Evolutionary conservation across 2,113 vertebrate genomes (phyloP).

Genomic region (Pollimyrus isidori): DNA sequence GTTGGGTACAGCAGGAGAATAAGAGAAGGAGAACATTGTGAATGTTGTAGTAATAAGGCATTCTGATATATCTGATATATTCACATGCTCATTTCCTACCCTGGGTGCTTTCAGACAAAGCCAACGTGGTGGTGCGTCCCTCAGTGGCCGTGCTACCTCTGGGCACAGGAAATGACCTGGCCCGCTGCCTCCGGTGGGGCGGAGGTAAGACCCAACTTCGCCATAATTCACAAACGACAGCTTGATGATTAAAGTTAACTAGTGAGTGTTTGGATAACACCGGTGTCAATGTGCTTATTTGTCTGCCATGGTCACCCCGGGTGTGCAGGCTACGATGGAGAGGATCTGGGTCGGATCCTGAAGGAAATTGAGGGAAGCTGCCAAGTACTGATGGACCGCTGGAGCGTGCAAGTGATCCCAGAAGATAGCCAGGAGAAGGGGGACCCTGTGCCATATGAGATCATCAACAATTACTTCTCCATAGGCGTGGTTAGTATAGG

Average conservation of each 20-base stretch:
- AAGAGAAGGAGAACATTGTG: not conserved
- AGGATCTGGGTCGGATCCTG: constrained; percentile 73
- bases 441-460: constrained; percentile 78
- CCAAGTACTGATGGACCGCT: constrained; percentile 72
- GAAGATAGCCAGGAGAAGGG: constrained; percentile 59
- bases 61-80: not conserved
- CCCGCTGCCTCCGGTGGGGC: constrained; percentile 85
- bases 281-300: not conserved
- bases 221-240: not conserved
- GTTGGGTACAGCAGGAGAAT: not conserved
- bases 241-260: not conserved
- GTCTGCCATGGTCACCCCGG: not conserved
- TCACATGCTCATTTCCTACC: not conserved
- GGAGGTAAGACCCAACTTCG: constrained; percentile 64
- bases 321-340: constrained; percentile 75
- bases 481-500: constrained; percentile 75
- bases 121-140: constrained; percentile 62
- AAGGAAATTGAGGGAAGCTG: constrained; percentile 70
- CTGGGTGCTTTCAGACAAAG: constrained; percentile 66
- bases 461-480: constrained; percentile 92
- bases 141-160: constrained; percentile 84
- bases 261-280: not conserved
- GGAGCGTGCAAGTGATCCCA: constrained; percentile 72
- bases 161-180: constrained; percentile 88
- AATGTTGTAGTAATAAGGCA: not conserved